Conservation (phyloP, 2,797 vertebrate genomes). For the Sebastolobus alascanus region DNA sequence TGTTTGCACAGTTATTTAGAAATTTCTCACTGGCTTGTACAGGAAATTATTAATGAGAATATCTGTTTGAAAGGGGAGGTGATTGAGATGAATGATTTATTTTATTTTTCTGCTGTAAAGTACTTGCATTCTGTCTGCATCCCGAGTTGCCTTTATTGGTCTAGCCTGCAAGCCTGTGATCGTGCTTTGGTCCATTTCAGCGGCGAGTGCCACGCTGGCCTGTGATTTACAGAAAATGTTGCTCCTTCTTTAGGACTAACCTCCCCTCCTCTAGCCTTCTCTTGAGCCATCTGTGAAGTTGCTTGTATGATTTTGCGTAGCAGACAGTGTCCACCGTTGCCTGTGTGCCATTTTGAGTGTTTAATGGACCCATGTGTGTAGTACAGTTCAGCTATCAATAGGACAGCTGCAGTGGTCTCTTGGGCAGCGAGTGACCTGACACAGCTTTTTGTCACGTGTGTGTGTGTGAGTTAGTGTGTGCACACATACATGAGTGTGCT, state of each 20-base stretch:
- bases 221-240: slow-evolving; percentile 27
- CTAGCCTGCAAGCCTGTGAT: slow-evolving; percentile 20
- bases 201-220: slow-evolving; percentile 6
- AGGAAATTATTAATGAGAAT: neutral
- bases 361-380: slow-evolving; percentile 69
- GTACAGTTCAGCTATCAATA: slow-evolving; percentile 77
- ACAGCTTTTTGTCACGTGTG: slow-evolving; percentile 75
- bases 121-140: neutral
- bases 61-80: neutral
- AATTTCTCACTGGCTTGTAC: neutral
- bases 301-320: slow-evolving; percentile 43
- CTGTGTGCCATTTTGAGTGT: slow-evolving; percentile 68
- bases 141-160: slow-evolving; percentile 1
- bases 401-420: slow-evolving; percentile 84
- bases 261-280: neutral
- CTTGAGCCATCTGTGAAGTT: slow-evolving; percentile 26
- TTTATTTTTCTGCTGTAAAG: neutral
- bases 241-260: slow-evolving; percentile 2
- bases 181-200: slow-evolving; percentile 13
- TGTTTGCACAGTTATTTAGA: slow-evolving; percentile 1
- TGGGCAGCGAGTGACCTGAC: slow-evolving; percentile 74
- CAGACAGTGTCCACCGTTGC: slow-evolving; percentile 41
- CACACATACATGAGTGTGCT: slow-evolving; percentile 41
- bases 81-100: neutral
- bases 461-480: slow-evolving; percentile 36